These are phyloP conservation scores for Enteromius viviparus DNA, from an alignment of 2,797 vertebrate genomes.

Conservation along the genomic window DNA sequence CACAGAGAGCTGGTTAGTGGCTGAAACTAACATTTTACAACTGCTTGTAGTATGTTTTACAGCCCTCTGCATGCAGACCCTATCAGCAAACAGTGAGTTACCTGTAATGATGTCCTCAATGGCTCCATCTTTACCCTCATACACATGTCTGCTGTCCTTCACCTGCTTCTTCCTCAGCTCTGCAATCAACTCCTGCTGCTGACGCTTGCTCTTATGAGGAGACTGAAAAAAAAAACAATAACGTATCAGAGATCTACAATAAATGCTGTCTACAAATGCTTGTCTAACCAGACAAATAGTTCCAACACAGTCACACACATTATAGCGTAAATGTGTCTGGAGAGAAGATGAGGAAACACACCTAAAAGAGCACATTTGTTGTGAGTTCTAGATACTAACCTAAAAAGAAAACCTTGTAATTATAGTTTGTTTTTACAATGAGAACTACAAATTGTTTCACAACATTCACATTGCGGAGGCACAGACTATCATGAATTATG, in stretches of 20 bases:
- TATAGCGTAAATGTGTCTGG: not conserved
- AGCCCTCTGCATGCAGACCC: slow-evolving; percentile 70
- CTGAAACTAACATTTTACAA: slow-evolving; percentile 64
- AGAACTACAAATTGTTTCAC: not conserved
- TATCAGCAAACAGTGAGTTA: slow-evolving; percentile 65
- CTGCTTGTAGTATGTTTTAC: slow-evolving; percentile 54
- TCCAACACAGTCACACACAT: not conserved
- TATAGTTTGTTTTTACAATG: not conserved
- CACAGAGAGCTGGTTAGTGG: slow-evolving; percentile 68
- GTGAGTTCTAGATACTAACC: not conserved
- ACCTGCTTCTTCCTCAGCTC: slow-evolving; percentile 93
- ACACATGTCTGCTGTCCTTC: slow-evolving; percentile 96
- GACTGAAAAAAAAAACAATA: slow-evolving; percentile 75
- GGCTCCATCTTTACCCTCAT: slow-evolving; percentile 97
- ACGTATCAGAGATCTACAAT: not conserved
- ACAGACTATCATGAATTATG: not conserved
- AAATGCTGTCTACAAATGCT: slow-evolving; percentile 3
- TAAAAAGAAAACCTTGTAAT: not conserved
- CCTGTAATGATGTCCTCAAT: slow-evolving; percentile 99
- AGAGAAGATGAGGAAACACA: not conserved
- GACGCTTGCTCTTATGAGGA: slow-evolving; percentile 90
- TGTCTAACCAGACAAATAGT: not conserved
- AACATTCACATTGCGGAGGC: not conserved
- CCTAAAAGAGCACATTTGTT: not conserved
- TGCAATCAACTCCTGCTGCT: slow-evolving; percentile 95